Percentiles rank a stretch among this genome's conserved stretches.
Conservation (phyloP, 2,113 vertebrate genomes). For the Motacilla alba region DNA sequence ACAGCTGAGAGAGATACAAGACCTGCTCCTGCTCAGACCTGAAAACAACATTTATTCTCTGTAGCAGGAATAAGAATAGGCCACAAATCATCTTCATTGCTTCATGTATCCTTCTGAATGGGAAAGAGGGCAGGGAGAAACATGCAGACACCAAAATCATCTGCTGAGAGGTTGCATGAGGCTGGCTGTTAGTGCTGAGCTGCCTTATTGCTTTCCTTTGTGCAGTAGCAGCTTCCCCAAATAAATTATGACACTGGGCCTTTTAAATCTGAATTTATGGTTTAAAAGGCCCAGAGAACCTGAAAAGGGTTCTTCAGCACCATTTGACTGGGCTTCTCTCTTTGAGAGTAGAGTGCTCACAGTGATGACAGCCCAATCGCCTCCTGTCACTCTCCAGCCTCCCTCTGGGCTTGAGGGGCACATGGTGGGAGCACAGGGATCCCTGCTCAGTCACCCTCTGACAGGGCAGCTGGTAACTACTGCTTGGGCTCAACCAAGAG, state of each 20-base stretch:
- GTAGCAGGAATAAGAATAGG: neutral
- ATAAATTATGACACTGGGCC: neutral
- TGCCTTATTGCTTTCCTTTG: neutral
- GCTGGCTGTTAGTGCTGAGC: neutral
- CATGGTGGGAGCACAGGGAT: fast-evolving
- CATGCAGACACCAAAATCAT: neutral
- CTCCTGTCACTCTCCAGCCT: neutral
- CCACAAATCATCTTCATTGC: neutral
- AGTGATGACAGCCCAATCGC: neutral
- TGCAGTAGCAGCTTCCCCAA: neutral
- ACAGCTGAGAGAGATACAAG: neutral
- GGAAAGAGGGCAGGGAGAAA: neutral
- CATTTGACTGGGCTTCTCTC: neutral
- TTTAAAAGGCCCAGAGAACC: neutral
- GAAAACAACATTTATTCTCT: neutral
- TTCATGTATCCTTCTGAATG: neutral
- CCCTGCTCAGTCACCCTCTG: fast-evolving
- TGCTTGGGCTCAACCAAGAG: neutral
- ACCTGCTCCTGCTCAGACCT: neutral
- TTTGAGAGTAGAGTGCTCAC: neutral
- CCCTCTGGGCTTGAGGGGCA: neutral
- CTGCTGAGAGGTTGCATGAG: neutral
- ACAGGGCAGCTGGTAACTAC: neutral
- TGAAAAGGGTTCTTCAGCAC: neutral
- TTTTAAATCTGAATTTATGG: neutral